Conservation (phyloP, 2,113 vertebrate species). For the Lophius piscatorius region DNA sequence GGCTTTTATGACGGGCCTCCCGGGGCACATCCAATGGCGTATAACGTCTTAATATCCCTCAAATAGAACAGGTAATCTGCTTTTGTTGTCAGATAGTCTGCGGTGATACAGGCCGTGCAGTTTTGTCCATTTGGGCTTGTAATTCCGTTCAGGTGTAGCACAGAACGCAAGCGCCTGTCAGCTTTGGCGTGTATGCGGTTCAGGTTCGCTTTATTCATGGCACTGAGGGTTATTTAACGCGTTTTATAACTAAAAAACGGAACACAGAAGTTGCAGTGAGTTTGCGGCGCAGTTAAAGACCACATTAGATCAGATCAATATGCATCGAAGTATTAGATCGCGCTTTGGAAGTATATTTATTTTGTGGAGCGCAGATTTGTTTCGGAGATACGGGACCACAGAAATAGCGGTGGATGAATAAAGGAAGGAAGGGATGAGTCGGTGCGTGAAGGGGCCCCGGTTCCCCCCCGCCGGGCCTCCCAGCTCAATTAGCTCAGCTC, state of each 20-base stretch:
- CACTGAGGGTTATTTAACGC: not conserved
- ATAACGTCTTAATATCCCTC: conserved; percentile 73
- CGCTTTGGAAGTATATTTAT: conserved; percentile 10
- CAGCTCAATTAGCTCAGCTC: conserved; percentile 81
- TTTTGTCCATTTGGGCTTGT: conserved; percentile 45
- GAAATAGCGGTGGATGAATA: conserved; percentile 47
- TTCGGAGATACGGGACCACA: conserved; percentile 54
- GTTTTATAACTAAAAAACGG: conserved; percentile 8
- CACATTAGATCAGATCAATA: conserved; percentile 8
- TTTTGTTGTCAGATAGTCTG: conserved; percentile 57
- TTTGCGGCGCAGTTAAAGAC: not conserved
- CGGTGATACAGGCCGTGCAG: conserved; percentile 39
- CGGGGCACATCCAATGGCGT: conserved; percentile 58
- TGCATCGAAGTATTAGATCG: conserved; percentile 16
- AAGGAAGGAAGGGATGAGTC: conserved; percentile 75
- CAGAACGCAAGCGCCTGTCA: conserved; percentile 15
- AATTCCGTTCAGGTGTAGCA: conserved; percentile 31
- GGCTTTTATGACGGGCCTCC: conserved; percentile 72
- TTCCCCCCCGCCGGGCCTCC: conserved; percentile 67
- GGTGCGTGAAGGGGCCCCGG: conserved; percentile 54
- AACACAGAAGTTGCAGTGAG: too few species aligned
- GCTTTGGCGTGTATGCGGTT: not conserved
- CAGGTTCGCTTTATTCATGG: conserved; percentile 1
- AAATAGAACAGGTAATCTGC: conserved; percentile 74
- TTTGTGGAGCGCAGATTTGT: conserved; percentile 28